Percentiles rank a stretch among this genome's conserved stretches.
phyloP scores from a whole-genome alignment of 2,888 invertebrate genomes.

The Lamellibrachia satsuma region DNA sequence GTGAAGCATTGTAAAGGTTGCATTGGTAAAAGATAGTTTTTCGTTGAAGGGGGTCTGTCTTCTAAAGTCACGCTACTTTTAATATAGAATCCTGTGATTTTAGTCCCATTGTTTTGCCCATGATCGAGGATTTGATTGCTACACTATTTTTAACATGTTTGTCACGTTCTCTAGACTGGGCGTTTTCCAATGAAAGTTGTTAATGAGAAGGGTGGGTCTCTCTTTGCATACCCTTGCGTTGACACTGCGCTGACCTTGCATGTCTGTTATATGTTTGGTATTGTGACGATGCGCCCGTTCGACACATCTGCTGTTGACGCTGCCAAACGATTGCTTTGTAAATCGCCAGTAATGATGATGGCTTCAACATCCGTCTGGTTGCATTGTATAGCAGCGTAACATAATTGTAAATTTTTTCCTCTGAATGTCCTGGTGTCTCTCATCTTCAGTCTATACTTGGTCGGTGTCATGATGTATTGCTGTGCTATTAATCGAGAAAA shows the following conservation, averaged over 20 bases:
- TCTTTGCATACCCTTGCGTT: background rate
- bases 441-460: background rate
- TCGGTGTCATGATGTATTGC: background rate
- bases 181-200: background rate
- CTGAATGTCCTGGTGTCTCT: background rate
- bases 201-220: constrained; percentile 9
- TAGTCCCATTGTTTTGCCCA: background rate
- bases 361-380: background rate
- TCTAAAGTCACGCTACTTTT: background rate
- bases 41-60: background rate
- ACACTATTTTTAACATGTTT: background rate
- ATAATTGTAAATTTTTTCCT: background rate
- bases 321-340: background rate
- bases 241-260: background rate
- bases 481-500: background rate
- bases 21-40: background rate
- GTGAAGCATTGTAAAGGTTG: background rate
- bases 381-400: background rate
- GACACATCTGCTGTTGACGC: background rate
- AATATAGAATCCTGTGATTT: background rate
- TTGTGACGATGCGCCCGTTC: background rate
- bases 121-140: background rate
- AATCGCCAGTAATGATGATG: constrained; percentile 3
- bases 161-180: background rate
- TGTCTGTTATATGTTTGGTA: background rate